Conservation (phyloP, 1,140 invertebrate species). For the Lithobius niger region DNA sequence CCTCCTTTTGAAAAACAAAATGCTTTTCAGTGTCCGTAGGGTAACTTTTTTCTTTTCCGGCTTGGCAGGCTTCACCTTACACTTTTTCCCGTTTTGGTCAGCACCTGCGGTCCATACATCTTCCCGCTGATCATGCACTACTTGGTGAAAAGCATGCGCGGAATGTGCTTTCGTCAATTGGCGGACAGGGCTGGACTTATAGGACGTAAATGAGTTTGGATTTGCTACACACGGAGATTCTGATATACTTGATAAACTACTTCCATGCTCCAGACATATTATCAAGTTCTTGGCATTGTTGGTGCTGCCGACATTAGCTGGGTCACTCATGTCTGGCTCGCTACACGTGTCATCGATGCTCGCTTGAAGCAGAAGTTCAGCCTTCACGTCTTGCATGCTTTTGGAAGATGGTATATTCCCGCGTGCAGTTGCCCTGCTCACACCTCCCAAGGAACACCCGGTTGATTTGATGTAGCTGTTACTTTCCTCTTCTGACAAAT, state of each 20-base stretch:
- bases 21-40: slow-evolving; percentile 23
- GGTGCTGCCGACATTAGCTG: not conserved
- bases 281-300: not conserved
- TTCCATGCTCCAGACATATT: not conserved
- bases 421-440: not conserved
- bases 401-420: not conserved
- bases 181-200: not conserved
- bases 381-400: not conserved
- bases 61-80: not conserved
- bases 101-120: not conserved
- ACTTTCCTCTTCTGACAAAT: too few relatives aligned
- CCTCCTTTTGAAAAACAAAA: slow-evolving; percentile 27
- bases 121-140: not conserved
- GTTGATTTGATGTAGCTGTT: too few relatives aligned
- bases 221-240: not conserved
- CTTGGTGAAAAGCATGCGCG: not conserved
- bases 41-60: slow-evolving; percentile 22
- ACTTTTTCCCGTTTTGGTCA: not conserved
- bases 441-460: too few relatives aligned
- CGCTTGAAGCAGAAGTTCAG: not conserved
- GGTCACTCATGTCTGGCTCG: not conserved
- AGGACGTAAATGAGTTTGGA: not conserved
- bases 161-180: not conserved
- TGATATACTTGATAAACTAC: not conserved
- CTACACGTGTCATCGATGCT: not conserved